Percentiles rank a stretch among this genome's conserved stretches.
phyloP scores from a whole-genome alignment of 2,797 vertebrate species.

The Cetoscarus ocellatus region DNA sequence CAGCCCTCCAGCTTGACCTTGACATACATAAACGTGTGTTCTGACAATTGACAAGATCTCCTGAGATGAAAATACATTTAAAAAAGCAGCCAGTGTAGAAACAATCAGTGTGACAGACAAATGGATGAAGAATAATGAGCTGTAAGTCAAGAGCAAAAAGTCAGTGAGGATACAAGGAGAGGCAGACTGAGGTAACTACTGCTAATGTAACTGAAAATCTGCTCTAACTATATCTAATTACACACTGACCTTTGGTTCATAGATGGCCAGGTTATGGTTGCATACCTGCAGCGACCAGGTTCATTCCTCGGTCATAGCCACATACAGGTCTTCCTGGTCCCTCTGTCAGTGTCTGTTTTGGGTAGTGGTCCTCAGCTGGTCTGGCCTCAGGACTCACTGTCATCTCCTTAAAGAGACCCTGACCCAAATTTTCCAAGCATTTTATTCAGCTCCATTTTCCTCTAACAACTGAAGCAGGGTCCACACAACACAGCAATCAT shows the following conservation, averaged over 20 bases:
- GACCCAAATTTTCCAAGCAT: too few relatives aligned
- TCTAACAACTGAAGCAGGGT: too few relatives aligned
- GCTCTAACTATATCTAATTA: conserved; percentile 59
- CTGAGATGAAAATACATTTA: conserved; percentile 11
- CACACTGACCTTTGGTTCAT: conserved; percentile 40
- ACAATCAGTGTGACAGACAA: not conserved
- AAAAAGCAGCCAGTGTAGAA: not conserved
- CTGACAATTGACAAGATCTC: conserved; percentile 24
- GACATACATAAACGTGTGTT: conserved; percentile 3
- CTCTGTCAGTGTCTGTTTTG: conserved; percentile 46
- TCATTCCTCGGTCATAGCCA: conserved; percentile 56
- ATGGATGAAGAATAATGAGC: not conserved
- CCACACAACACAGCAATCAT: too few relatives aligned
- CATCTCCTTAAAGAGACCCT: too few relatives aligned
- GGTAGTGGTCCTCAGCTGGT: not conserved
- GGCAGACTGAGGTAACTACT: conserved; percentile 25
- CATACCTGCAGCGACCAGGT: conserved; percentile 50
- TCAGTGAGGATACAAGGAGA: conserved; percentile 5
- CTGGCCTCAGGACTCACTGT: too few relatives aligned
- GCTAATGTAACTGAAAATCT: conserved; percentile 53
- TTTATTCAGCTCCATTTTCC: too few relatives aligned
- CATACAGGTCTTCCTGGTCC: conserved; percentile 37
- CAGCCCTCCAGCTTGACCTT: conserved; percentile 44
- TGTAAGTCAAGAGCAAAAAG: not conserved
- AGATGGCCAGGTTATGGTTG: conserved; percentile 32